Base-by-base conservation (phyloP, 2,888 invertebrate genomes). In the Rhagium mordax region DNA sequence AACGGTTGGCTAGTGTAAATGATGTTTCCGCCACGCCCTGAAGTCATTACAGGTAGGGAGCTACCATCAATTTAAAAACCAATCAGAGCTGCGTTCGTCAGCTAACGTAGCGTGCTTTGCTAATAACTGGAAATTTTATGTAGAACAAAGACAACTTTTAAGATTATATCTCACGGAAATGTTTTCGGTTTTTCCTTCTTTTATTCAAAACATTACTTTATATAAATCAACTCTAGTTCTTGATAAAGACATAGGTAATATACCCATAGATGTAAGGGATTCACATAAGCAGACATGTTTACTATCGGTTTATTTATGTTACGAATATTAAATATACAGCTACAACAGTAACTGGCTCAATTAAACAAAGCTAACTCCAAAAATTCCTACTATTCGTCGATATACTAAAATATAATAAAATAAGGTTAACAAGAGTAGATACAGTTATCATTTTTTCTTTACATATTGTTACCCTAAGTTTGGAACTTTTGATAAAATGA, bases 11-110 rank as follows among this genome's bases (percentile, higher is more conserved):
- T 85, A 84, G 86, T 86, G 86, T 87, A 87, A 87, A 87, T 86
- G 87, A 87, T 87, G 86, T 85, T 82, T 81, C 83, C 81, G 87
- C 87, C 86, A 87, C 87, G 88, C 87, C 87, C 83, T 81, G 80
- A 78, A 81, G 84, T 87, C 87, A 87, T 86, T 86, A 87, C 87
- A 87, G 87, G 87, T 87, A 87, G 86, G 85, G 84, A 85, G 84
- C 86, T 86, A 85, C 86, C 86, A 87, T 87, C 86, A 87, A 87
- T 88, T 87, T 86, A 85, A 86, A 87, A 87, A 86, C 86, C 86
- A 87, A 87, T 87, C 87, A 86, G 86, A 86, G 83, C 84, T 81
- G 81, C 82, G 85, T 84, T 84, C 85, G 84, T 84, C 84, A 84
- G 84, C 84, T 80, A 82, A 83, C 82, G 76, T 85, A 83, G 84